Evolutionary conservation across 2,888 invertebrate species (phyloP).

Genomic region (Strigamia crassipes): DNA sequence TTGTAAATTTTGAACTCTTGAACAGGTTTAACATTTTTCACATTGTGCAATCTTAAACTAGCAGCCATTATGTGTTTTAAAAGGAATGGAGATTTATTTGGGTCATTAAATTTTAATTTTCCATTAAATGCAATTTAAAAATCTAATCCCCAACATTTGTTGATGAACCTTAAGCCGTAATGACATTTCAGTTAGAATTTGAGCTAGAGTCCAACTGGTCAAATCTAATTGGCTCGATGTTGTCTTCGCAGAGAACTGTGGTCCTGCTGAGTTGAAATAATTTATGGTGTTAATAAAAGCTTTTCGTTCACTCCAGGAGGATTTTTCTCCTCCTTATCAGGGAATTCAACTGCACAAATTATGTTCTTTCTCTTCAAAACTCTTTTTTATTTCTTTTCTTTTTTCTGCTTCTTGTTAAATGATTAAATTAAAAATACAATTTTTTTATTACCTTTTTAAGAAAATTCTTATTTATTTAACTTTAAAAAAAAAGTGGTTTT

Average conservation of each 20-base stretch:
- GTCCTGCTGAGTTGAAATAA: conserved; percentile 42
- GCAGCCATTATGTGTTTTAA: too few relatives aligned
- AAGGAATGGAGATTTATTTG: background rate
- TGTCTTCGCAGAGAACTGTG: conserved; percentile 35
- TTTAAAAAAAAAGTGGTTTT: background rate
- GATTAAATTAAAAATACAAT: conserved; percentile 14
- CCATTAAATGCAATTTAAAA: background rate
- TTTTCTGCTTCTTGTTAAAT: conserved; percentile 12
- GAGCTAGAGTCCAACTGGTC: conserved; percentile 27
- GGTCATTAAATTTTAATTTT: background rate
- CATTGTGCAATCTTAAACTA: too few relatives aligned
- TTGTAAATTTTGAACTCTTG: background rate
- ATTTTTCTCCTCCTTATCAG: conserved; percentile 42
- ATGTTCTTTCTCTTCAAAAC: conserved; percentile 11
- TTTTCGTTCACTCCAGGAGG: conserved; percentile 40
- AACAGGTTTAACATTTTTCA: background rate
- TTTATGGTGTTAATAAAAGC: conserved; percentile 39
- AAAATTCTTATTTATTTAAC: conserved; percentile 2
- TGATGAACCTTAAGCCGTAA: conserved; percentile 11
- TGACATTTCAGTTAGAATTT: conserved; percentile 29
- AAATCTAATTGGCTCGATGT: conserved; percentile 40
- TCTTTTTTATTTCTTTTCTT: background rate
- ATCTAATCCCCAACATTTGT: background rate
- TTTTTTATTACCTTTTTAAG: conserved; percentile 3
- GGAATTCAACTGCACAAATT: conserved; percentile 26